Conservation (phyloP, 2,113 vertebrate genomes). For the Fulmarus glacialis region DNA sequence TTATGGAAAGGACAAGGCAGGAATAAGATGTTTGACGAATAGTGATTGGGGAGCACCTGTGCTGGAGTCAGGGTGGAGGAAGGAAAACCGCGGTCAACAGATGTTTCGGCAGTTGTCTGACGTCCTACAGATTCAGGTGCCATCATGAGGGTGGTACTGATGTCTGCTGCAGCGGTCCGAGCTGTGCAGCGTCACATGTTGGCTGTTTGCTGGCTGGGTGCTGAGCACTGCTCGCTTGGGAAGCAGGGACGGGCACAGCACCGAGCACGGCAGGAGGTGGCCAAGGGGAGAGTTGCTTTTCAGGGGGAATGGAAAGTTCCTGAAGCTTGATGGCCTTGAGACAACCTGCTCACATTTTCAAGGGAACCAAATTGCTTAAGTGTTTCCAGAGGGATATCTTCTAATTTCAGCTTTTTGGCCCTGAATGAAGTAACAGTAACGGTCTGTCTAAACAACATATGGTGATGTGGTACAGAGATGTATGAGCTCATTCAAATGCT, state of each 20-base stretch:
- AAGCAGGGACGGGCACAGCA: neutral
- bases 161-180: rapidly evolving
- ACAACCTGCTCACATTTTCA: neutral
- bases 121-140: neutral
- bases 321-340: neutral
- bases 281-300: neutral
- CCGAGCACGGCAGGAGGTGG: neutral
- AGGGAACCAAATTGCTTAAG: neutral
- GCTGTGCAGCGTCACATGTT: rapidly evolving
- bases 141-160: rapidly evolving
- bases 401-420: neutral
- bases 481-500: neutral
- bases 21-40: neutral
- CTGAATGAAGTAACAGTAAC: neutral
- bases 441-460: neutral
- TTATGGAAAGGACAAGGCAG: neutral
- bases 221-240: neutral
- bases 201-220: neutral
- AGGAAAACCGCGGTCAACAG: neutral
- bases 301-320: neutral
- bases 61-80: neutral
- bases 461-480: neutral
- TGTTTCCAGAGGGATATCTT: neutral
- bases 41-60: neutral
- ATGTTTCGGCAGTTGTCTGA: neutral